These are phyloP conservation scores for Phaonia tiefii DNA, from an alignment of 2,888 invertebrate species.

Conservation along the genomic window DNA sequence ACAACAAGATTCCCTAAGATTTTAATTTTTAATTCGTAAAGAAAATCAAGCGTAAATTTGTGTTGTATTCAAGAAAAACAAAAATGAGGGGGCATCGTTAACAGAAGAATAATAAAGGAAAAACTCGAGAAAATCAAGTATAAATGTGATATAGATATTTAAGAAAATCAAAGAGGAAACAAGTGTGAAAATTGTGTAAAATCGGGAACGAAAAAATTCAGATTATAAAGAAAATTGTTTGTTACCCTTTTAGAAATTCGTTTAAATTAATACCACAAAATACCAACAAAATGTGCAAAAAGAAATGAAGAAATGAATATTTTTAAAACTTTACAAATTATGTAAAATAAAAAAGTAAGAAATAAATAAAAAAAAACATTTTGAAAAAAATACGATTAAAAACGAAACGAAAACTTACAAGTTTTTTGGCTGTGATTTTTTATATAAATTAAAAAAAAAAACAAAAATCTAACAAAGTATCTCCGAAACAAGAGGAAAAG, in stretches of 20 bases:
- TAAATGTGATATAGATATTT: constrained; percentile 8
- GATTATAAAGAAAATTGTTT: background rate
- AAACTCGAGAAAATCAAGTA: background rate
- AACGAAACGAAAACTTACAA: constrained; percentile 17
- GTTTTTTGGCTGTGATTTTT: constrained; percentile 17
- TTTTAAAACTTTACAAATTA: constrained; percentile 14
- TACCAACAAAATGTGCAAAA: constrained; percentile 32
- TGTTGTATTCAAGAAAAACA: constrained; percentile 35
- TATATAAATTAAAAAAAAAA: background rate
- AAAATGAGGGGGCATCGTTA: constrained; percentile 13
- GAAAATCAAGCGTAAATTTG: too few relatives aligned
- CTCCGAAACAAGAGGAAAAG: too few relatives aligned
- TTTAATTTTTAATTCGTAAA: constrained; percentile 14
- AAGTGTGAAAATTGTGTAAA: constrained; percentile 1
- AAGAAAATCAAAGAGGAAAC: background rate
- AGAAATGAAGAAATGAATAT: constrained; percentile 15
- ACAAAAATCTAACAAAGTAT: too few relatives aligned
- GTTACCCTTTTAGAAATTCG: background rate
- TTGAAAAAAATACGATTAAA: too few relatives aligned
- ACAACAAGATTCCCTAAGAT: constrained; percentile 42
- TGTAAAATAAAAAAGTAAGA: constrained; percentile 17
- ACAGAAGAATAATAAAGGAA: constrained; percentile 6
- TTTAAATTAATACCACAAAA: constrained; percentile 6
- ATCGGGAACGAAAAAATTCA: background rate
- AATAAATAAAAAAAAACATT: too few relatives aligned